phyloP scores from a whole-genome alignment of 1,140 invertebrate species.

The Phthorimaea operculella region DNA sequence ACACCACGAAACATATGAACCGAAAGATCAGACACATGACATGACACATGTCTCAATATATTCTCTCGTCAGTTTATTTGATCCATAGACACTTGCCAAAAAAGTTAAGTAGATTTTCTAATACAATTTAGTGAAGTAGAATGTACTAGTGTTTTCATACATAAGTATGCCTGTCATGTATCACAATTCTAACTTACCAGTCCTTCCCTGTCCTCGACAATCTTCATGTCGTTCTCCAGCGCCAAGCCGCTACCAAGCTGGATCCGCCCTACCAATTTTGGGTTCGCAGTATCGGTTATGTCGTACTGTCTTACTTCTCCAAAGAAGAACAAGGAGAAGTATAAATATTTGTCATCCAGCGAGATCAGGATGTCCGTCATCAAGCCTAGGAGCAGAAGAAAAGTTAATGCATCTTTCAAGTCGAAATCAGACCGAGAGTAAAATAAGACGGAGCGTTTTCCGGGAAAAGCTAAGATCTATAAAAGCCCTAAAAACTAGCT shows the following conservation, averaged over 20 bases:
- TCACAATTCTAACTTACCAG: conserved; percentile 31
- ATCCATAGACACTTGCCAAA: too few relatives aligned
- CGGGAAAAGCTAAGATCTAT: too few relatives aligned
- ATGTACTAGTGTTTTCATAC: too few relatives aligned
- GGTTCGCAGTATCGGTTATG: conserved; percentile 82
- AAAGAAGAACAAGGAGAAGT: conserved; percentile 93
- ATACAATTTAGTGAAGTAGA: too few relatives aligned
- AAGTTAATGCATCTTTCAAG: conserved; percentile 37
- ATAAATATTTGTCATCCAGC: conserved; percentile 93
- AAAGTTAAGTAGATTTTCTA: too few relatives aligned
- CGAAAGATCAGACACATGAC: too few relatives aligned
- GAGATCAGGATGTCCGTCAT: conserved; percentile 96
- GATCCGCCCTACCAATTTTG: conserved; percentile 86
- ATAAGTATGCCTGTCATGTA: too few relatives aligned
- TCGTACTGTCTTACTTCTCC: conserved; percentile 97
- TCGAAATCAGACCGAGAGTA: not conserved
- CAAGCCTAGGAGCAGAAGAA: conserved; percentile 72
- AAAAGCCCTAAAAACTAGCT: too few relatives aligned
- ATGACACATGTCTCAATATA: too few relatives aligned
- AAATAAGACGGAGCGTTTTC: too few relatives aligned
- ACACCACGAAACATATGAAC: too few relatives aligned
- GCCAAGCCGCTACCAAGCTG: conserved; percentile 88
- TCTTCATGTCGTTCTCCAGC: conserved; percentile 77
- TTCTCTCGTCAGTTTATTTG: too few relatives aligned
- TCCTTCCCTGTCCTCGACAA: conserved; percentile 81